Conservation (phyloP, 2,888 invertebrate species). For the Ormyrus rosae region DNA sequence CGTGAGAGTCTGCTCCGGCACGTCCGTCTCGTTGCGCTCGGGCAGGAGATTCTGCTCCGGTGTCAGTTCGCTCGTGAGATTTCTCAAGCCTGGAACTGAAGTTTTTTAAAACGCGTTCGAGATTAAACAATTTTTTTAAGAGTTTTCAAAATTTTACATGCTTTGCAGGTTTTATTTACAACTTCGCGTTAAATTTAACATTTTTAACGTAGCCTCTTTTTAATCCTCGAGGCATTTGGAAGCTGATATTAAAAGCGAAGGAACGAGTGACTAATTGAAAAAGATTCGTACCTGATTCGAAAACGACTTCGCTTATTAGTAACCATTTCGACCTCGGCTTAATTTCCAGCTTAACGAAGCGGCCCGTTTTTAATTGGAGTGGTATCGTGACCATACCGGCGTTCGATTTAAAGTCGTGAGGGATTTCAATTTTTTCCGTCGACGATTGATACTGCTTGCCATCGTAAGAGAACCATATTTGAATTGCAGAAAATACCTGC, state of each 20-base stretch:
- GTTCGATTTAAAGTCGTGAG: slow-evolving; percentile 76
- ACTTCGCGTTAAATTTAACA: no score
- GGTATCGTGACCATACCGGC: slow-evolving; percentile 83
- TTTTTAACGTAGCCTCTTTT: no score
- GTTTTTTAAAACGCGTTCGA: not conserved
- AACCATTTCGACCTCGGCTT: slow-evolving; percentile 91
- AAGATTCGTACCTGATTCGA: slow-evolving; percentile 82
- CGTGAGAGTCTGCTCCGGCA: slow-evolving; percentile 50
- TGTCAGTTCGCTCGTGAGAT: slow-evolving; percentile 56
- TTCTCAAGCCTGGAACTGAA: slow-evolving; percentile 60
- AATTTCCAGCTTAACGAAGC: slow-evolving; percentile 85
- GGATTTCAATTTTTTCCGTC: slow-evolving; percentile 81
- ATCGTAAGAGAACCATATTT: slow-evolving; percentile 88
- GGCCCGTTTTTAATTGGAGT: slow-evolving; percentile 85
- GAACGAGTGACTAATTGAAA: not conserved
- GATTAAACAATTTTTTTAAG: no score
- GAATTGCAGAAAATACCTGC: slow-evolving; percentile 86
- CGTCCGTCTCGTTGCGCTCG: slow-evolving; percentile 58
- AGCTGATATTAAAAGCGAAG: no score
- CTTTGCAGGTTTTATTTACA: no score
- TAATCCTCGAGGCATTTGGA: no score
- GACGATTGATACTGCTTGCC: slow-evolving; percentile 85
- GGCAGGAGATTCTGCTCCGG: slow-evolving; percentile 46
- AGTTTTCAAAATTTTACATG: no score
- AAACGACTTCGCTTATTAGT: slow-evolving; percentile 91